Base-by-base conservation (phyloP, 1,140 invertebrate genomes). In the Drosophila chauvacae region DNA sequence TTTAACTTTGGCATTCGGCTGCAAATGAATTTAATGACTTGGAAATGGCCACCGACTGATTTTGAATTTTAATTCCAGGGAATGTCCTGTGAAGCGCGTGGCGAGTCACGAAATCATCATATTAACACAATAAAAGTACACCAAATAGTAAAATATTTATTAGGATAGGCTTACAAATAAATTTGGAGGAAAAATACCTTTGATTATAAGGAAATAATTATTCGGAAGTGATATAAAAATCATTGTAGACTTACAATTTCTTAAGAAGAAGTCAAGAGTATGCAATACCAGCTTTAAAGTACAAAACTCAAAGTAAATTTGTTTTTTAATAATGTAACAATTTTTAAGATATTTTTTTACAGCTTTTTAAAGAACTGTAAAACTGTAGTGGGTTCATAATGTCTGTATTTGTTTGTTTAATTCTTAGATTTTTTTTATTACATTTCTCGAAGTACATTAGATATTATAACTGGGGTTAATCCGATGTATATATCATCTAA, bases 1-100 rank as follows among this genome's bases (percentile, higher is more conserved):
- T 33, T 78, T 79, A 78, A 65, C 66, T 78, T 73, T 66, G n/a
- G 9, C 37, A 56, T 73, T 70, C 33, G 51, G 30, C 51, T 66
- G 70, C 56, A 66, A 88, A 88, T 90, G 80, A 88, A 90, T 73
- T 88, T 75, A 88, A 88, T 88, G 85, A 85, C 82, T 81, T 88
- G 85, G 74, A 88, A 88, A 81, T 88, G 64, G 50, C 55, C 51
- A 55, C 42, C 55, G 30, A 48, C 47, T 20, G 70, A 51, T 72
- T 72, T 48, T 42, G 53, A 65, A 71, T 47, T 53, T 74, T 44
- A 76, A 65, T 55, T 41, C 23, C 42, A 30, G 2, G 11, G 28
- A 10, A 4, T 0, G 30, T 18, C 30, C 26, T n/a, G 13, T 63
- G 18, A 60, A n/a, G 26, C 26, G n/a, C 10, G 5, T 7, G 55